Percentiles rank a stretch among this genome's conserved stretches.
These are phyloP conservation scores for human DNA, from an alignment of 2,113 vertebrate genomes.

Conservation along the genomic window GRCh38 chr1:44592001-44592500, in stretches of 20 bases:
- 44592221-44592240: too few species aligned
- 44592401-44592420: conserved; percentile 67
- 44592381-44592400: conserved; percentile 82
- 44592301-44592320: not conserved
- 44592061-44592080: not conserved
- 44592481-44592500: not conserved
- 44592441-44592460: conserved; percentile 70
- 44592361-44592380: conserved; percentile 77
- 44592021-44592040: not conserved
- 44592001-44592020: not conserved
- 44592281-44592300: not conserved
- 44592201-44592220: not conserved
- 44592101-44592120: not conserved
- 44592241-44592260: not conserved
- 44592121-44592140: conserved; percentile 32
- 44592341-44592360: conserved; percentile 81
- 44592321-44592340: conserved; percentile 73
- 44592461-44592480: conserved; percentile 36
- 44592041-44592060: not conserved
- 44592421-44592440: conserved; percentile 83
- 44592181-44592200: not conserved
- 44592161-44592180: not conserved
- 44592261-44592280: not conserved
- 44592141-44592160: conserved; percentile 41
- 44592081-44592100: not conserved